Conservation (phyloP, 2,113 vertebrate species). For the Nanorana parkeri region DNA sequence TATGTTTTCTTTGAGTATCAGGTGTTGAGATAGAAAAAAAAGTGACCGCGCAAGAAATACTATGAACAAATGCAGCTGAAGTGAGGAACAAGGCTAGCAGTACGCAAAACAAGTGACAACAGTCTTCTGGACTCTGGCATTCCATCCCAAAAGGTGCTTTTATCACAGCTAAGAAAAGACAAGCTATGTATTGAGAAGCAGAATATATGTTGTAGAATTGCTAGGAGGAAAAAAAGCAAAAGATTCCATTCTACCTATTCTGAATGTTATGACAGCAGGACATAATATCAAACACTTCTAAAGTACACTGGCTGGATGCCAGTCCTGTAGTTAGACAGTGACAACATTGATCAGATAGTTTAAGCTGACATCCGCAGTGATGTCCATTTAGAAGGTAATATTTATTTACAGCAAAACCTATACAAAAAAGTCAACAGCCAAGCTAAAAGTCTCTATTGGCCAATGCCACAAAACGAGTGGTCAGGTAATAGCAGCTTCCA, state of each 20-base stretch:
- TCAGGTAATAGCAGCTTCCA: no score
- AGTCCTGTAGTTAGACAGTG: neutral
- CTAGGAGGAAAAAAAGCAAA: neutral
- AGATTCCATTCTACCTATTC: neutral
- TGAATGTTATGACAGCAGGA: constrained; percentile 34
- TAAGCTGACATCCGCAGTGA: neutral
- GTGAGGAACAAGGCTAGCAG: neutral
- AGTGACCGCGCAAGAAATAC: neutral
- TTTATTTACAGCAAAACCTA: no score
- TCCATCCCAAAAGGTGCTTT: neutral
- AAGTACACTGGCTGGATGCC: constrained; percentile 24
- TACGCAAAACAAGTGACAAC: neutral
- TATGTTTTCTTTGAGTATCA: no score
- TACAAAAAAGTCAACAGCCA: no score
- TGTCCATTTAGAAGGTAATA: neutral
- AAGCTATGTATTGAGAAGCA: neutral
- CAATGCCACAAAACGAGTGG: no score
- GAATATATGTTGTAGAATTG: neutral
- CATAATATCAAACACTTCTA: constrained; percentile 4
- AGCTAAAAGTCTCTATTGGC: no score
- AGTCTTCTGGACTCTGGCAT: neutral
- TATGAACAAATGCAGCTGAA: neutral
- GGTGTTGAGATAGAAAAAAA: neutral
- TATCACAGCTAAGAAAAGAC: neutral
- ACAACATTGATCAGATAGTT: constrained; percentile 4